phyloP scores from a whole-genome alignment of 1,140 invertebrate species.

The Hypsibius dujardini region DNA sequence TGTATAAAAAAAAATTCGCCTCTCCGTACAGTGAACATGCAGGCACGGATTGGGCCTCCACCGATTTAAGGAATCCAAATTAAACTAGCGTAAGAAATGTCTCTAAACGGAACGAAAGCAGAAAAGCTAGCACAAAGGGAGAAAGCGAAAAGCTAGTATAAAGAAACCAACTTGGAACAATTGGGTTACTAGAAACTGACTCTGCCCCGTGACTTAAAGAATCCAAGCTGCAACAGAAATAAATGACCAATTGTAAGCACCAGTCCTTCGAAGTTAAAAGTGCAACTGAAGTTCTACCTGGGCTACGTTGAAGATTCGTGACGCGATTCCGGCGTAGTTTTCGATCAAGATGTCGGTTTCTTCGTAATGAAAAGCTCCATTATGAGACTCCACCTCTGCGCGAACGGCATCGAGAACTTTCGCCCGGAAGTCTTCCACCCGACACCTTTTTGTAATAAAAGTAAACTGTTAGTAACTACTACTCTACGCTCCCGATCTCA shows the following conservation, averaged over 20 bases:
- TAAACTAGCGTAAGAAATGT: no score
- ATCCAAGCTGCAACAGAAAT: slow-evolving; percentile 6
- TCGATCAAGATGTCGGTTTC: slow-evolving; percentile 2
- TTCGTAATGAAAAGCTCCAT: not conserved
- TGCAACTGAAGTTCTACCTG: not conserved
- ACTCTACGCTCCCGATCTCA: not conserved
- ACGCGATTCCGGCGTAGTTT: slow-evolving; percentile 5
- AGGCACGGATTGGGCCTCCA: no score
- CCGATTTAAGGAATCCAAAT: no score
- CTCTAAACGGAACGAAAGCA: no score
- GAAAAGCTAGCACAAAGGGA: no score
- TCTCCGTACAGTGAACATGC: no score
- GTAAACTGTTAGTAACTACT: not conserved
- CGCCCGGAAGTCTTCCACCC: not conserved
- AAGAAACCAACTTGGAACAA: no score
- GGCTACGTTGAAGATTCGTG: not conserved
- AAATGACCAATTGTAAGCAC: not conserved
- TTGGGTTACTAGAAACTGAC: not conserved
- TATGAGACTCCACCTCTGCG: not conserved
- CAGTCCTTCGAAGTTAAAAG: not conserved
- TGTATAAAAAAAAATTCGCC: no score
- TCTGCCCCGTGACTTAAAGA: slow-evolving; percentile 1
- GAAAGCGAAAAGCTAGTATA: no score
- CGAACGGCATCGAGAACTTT: not conserved
- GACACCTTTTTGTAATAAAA: not conserved